phyloP scores from a whole-genome alignment of 2,888 invertebrate genomes.

The Clunio marinus region DNA sequence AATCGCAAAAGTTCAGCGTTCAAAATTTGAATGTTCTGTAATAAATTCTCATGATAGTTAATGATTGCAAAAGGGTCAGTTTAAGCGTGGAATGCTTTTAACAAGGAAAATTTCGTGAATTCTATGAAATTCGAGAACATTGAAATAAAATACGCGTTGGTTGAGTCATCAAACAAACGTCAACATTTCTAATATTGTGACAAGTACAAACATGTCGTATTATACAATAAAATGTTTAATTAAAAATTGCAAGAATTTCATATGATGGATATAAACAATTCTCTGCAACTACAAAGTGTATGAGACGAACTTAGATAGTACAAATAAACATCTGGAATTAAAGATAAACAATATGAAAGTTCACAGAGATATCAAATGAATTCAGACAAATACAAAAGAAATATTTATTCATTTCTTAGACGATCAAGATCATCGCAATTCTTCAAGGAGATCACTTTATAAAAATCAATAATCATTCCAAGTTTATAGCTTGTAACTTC shows the following conservation, averaged over 20 bases:
- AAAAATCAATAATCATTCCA: too few species aligned
- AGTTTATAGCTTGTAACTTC: too few species aligned
- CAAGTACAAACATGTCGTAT: neutral
- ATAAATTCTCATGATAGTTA: slow-evolving; percentile 2
- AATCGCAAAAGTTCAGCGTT: neutral
- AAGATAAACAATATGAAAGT: neutral
- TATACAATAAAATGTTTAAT: neutral
- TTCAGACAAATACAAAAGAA: too few species aligned
- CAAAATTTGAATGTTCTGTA: neutral
- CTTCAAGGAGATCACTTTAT: too few species aligned
- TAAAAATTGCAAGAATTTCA: neutral
- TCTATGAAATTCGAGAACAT: neutral
- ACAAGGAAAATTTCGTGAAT: neutral
- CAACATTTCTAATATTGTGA: neutral
- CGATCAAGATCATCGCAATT: too few species aligned
- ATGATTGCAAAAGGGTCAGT: slow-evolving; percentile 4
- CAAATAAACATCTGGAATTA: neutral
- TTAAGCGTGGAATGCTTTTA: too few species aligned
- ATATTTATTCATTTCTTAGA: too few species aligned
- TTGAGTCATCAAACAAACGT: neutral
- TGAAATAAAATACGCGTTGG: neutral
- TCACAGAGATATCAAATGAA: too few species aligned
- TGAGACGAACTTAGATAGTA: too few species aligned
- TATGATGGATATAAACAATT: too few species aligned
- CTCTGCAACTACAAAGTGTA: too few species aligned